Conservation (phyloP, 1,140 invertebrate species). For the Amyelois transitella region DNA sequence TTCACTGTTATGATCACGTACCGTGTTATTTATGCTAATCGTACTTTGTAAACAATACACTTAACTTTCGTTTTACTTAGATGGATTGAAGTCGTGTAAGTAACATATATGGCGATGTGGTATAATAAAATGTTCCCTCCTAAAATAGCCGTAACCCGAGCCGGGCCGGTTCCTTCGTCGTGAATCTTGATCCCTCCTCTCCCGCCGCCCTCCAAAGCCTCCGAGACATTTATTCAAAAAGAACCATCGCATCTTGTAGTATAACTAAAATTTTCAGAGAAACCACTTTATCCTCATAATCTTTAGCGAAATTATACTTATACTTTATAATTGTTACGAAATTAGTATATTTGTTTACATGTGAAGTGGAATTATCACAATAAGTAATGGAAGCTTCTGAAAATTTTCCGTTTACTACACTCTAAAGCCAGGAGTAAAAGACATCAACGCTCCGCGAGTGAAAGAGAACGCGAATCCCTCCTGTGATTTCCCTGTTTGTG, state of each 20-base stretch:
- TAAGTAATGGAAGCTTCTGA: constrained; percentile 1
- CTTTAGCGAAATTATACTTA: not conserved
- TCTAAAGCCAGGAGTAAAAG: constrained; percentile 41
- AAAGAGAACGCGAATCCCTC: constrained; percentile 30
- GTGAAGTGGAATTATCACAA: too few relatives aligned
- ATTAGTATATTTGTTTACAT: not conserved
- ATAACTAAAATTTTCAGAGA: constrained; percentile 9
- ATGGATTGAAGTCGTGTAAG: not conserved
- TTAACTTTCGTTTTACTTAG: constrained; percentile 18
- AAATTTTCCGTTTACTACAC: constrained; percentile 20
- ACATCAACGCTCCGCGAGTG: constrained; percentile 57
- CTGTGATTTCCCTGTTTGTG: constrained; percentile 22
- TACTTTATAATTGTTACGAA: not conserved
- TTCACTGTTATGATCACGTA: constrained; percentile 5
- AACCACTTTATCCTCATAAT: not conserved
- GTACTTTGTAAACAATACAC: constrained; percentile 7
- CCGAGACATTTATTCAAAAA: constrained; percentile 40
- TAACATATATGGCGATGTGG: not conserved
- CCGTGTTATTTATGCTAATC: constrained; percentile 24
- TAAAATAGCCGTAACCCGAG: constrained; percentile 30
- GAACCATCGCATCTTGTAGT: constrained; percentile 31
- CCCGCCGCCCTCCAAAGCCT: constrained; percentile 29
- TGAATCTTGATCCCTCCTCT: constrained; percentile 49
- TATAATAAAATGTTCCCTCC: constrained; percentile 6
- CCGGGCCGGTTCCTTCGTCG: constrained; percentile 35